Percentiles rank a stretch among this genome's conserved stretches.
Conservation (phyloP, 2,797 vertebrate genomes). For the Scleropages formosus region DNA sequence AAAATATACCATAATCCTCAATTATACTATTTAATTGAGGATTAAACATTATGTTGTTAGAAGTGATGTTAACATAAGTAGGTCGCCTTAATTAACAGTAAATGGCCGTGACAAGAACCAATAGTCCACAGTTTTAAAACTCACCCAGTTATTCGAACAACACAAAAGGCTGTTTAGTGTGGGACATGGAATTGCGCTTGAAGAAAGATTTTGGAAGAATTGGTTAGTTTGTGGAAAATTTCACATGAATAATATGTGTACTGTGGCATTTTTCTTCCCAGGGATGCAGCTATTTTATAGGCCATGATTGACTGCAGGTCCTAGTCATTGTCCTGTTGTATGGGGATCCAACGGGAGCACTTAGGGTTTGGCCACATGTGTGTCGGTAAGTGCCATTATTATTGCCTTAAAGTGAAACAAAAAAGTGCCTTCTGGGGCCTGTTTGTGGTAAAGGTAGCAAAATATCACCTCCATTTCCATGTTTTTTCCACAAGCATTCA, state of each 20-base stretch:
- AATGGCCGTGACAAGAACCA: too few species aligned
- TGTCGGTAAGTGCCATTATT: slow-evolving; percentile 41
- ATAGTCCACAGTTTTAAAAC: too few species aligned
- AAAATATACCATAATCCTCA: too few species aligned
- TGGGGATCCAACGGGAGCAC: slow-evolving; percentile 34
- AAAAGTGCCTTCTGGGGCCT: slow-evolving; percentile 44
- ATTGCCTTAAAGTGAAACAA: slow-evolving; percentile 40
- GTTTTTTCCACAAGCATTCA: slow-evolving; percentile 47
- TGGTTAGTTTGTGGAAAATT: background rate
- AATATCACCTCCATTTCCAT: slow-evolving; percentile 45
- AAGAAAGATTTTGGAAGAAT: too few species aligned
- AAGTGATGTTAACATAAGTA: too few species aligned
- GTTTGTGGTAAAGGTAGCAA: slow-evolving; percentile 54
- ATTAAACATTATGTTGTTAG: too few species aligned
- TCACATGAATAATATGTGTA: slow-evolving; percentile 2
- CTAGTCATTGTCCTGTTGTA: slow-evolving; percentile 32
- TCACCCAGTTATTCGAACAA: too few species aligned
- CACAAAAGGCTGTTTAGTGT: too few species aligned
- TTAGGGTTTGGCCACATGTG: slow-evolving; percentile 52
- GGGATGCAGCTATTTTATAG: background rate
- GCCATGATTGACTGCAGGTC: slow-evolving; percentile 21
- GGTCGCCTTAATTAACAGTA: too few species aligned
- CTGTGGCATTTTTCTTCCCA: background rate
- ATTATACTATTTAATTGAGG: too few species aligned
- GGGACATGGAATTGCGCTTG: too few species aligned